Evolutionary conservation across 2,797 vertebrate species (phyloP), one percentile per base, ranked within the genome.

Genomic region (Lepus oiostolus): DNA sequence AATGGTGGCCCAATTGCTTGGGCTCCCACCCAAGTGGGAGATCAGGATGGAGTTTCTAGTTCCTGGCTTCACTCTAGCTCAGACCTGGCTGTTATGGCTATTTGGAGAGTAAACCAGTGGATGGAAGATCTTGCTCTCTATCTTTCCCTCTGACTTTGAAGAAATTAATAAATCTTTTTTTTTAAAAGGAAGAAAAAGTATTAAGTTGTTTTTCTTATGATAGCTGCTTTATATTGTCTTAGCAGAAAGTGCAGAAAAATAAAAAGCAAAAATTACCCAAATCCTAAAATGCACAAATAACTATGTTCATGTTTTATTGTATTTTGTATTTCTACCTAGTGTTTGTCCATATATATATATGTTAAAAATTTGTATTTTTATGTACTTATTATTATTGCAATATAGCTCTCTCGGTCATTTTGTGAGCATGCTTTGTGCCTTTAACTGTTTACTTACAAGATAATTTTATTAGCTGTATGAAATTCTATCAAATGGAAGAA

Each of bases 351-450:
- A 30, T 85, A 21, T 90, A 22, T 63, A 63, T 63, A 35, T 86
- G 12, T 88, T 28, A n/a, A 68, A 17, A 79, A 85, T 81, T 63
- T 54, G 9, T 75, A 8, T 42, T 88, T 96, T 82, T 77, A 62
- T 79, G 16, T 89, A 32, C 84, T 72, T 84, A 17, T 80, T 84
- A 50, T 84, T 60, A 54, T 85, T 91, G 26, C 84, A 67, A 82
- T 86, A 17, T 28, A 52, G 94, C 19, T 70, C 1, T 93, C 30
- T 72, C 81, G 35, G 60, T 91, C 95, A 70, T 86, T 89, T 92
- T 76, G n/a, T 85, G 24, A 88, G 24, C 70, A 67, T 67, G 90
- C 82, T 92, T 93, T 79, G 81, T 89, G 32, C 35, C 12, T 72
- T 96, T 89, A 89, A 24, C 63, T 63, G 9, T 70, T 85, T 96